A percentile compares a stretch with the other conserved stretches of the same genome.
Evolutionary conservation across 2,888 invertebrate genomes (phyloP).

Genomic region (Nemotelus nigrinus): DNA sequence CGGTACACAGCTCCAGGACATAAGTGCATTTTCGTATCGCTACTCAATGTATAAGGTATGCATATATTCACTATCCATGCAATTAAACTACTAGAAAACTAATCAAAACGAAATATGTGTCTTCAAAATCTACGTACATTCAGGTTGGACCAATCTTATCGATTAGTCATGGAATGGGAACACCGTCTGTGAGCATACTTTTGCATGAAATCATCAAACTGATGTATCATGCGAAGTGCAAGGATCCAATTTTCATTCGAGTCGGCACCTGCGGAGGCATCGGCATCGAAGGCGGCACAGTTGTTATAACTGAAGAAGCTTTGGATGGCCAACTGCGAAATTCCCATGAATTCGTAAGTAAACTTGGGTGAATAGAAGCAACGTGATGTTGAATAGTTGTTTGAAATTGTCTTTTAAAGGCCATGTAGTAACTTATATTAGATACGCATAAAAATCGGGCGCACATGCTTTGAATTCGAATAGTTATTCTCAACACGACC

Average conservation of each 20-base stretch:
- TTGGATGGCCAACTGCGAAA: constrained; percentile 87
- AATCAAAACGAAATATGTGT: constrained; percentile 1
- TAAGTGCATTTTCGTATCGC: constrained; percentile 90
- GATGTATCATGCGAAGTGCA: constrained; percentile 89
- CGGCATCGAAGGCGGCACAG: constrained; percentile 91
- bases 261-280: constrained; percentile 95
- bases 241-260: constrained; percentile 91
- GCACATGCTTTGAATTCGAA: no score
- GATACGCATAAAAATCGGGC: no score
- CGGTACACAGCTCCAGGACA: constrained; percentile 87
- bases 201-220: constrained; percentile 96
- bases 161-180: constrained; percentile 92
- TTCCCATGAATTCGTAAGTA: constrained; percentile 82
- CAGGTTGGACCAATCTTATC: constrained; percentile 64
- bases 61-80: constrained; percentile 66
- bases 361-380: neutral
- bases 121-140: neutral
- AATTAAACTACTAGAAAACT: constrained; percentile 6
- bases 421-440: no score
- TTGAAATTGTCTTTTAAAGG: neutral
- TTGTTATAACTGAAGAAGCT: constrained; percentile 91
- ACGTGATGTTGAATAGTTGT: neutral
- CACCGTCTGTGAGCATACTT: constrained; percentile 93
- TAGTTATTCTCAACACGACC: no score
- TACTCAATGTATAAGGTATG: constrained; percentile 96